A percentile compares a stretch with the other conserved stretches of the same genome.
These are phyloP conservation scores for Columba livia DNA, from an alignment of 2,113 vertebrate species.

Conservation along the genomic window DNA sequence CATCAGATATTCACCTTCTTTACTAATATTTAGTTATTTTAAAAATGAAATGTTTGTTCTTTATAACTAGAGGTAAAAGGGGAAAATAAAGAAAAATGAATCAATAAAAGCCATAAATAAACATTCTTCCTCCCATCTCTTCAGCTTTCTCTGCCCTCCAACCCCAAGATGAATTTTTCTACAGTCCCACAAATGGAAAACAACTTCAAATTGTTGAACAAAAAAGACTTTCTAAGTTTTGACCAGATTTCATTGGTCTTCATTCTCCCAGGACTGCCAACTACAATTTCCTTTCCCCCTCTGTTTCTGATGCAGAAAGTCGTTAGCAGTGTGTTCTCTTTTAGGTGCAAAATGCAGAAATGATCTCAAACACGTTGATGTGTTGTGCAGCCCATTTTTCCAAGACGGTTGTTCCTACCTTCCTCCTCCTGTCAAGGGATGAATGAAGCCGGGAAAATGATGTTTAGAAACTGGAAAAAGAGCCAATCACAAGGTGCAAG, in stretches of 20 bases:
- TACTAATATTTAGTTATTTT: background rate
- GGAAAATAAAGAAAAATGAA: background rate
- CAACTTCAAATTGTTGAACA: background rate
- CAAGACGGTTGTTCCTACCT: background rate
- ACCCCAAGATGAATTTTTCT: background rate
- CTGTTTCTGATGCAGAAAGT: background rate
- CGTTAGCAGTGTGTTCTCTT: rapidly evolving
- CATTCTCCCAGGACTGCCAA: background rate
- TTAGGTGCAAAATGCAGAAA: background rate
- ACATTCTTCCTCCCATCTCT: background rate
- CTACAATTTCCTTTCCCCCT: background rate
- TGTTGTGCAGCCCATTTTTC: background rate
- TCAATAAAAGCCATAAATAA: background rate
- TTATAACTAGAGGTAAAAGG: background rate
- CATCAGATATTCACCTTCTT: background rate
- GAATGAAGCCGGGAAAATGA: background rate
- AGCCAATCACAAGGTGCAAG: background rate
- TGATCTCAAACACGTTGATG: background rate
- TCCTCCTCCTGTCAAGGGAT: background rate
- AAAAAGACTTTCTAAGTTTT: background rate
- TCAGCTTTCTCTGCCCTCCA: background rate
- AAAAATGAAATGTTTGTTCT: background rate
- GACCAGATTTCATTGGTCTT: background rate
- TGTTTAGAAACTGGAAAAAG: background rate
- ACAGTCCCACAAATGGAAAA: background rate